phyloP scores from a whole-genome alignment of 2,113 vertebrate species.

The Murina feae region DNA sequence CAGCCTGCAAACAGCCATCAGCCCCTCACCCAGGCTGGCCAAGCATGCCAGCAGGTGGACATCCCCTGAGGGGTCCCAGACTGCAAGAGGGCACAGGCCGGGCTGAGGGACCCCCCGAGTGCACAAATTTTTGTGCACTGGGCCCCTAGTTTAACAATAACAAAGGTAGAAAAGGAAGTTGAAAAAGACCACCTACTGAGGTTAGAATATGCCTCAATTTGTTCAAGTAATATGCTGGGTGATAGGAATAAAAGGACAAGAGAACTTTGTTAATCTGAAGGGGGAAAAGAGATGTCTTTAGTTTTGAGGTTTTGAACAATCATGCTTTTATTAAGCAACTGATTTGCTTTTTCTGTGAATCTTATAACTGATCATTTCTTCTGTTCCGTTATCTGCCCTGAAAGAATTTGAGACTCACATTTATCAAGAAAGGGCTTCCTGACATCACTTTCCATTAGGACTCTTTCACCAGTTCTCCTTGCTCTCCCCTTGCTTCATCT shows the following conservation, averaged over 20 bases:
- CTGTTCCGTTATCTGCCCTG: not conserved
- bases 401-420: conserved; percentile 4
- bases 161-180: not conserved
- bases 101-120: no score
- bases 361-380: not conserved
- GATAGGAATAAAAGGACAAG: conserved; percentile 10
- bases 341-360: conserved; percentile 45
- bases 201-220: not conserved
- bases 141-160: conserved; percentile 18
- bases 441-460: not conserved
- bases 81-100: no score
- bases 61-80: no score
- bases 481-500: not conserved
- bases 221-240: conserved; percentile 4
- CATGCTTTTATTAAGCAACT: conserved; percentile 9
- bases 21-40: no score
- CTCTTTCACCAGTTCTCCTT: not conserved
- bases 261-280: not conserved
- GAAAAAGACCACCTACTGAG: not conserved
- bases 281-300: not conserved
- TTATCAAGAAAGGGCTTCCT: not conserved
- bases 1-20: no score
- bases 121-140: no score
- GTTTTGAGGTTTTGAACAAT: not conserved
- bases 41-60: no score